Conservation (phyloP, 1,140 invertebrate genomes). For the Argopecten irradians region DNA sequence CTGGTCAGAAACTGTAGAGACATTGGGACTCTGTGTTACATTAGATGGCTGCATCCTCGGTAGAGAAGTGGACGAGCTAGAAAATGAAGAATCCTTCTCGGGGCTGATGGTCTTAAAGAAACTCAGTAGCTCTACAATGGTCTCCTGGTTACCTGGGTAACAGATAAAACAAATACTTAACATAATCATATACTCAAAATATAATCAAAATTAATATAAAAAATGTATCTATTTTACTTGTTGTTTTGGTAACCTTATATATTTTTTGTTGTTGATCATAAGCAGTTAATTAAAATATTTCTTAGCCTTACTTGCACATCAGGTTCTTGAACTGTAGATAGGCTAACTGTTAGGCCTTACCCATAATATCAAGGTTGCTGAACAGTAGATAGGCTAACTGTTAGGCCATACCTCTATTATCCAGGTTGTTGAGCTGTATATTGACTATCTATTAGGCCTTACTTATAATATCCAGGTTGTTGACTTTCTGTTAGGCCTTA, state of each 20-base stretch:
- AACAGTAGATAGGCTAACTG: not conserved
- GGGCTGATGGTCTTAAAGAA: slow-evolving; percentile 88
- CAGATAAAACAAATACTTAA: not conserved
- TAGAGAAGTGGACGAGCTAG: not conserved
- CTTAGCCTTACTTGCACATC: too few relatives aligned
- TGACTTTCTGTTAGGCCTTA: not conserved
- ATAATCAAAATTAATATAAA: too few relatives aligned
- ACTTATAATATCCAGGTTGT: not conserved
- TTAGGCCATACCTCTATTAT: not conserved
- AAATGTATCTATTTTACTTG: too few relatives aligned
- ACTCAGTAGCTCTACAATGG: slow-evolving; percentile 92
- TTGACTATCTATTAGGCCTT: too few relatives aligned
- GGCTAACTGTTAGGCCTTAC: too few relatives aligned
- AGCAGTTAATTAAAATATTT: too few relatives aligned
- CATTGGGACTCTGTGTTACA: not conserved
- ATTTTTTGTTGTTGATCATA: too few relatives aligned
- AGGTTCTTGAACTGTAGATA: not conserved
- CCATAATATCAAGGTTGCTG: not conserved
- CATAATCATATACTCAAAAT: too few relatives aligned
- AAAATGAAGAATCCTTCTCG: slow-evolving; percentile 29
- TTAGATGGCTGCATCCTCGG: not conserved
- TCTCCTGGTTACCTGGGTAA: slow-evolving; percentile 92
- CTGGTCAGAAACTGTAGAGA: not conserved
- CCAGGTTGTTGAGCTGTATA: not conserved
- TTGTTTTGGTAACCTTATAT: too few relatives aligned